Evolutionary conservation across 2,113 vertebrate genomes (phyloP).

Genomic region (Calidris pugnax): DNA sequence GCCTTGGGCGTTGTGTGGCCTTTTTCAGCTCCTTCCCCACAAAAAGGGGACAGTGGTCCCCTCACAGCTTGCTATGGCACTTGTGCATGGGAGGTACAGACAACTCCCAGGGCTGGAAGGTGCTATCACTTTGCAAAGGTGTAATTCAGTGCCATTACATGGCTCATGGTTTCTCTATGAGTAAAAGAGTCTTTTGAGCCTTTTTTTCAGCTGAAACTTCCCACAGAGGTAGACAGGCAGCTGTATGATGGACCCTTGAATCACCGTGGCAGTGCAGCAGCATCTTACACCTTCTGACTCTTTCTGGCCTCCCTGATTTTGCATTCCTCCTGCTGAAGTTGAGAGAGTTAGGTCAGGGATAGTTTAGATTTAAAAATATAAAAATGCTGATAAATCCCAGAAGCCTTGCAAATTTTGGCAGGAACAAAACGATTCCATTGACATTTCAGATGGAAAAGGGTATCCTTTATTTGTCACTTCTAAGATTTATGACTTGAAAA

Average conservation of each 20-base stretch:
- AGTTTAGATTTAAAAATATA: background rate
- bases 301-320: background rate
- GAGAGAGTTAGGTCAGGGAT: background rate
- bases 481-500: background rate
- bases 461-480: background rate
- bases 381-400: background rate
- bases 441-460: background rate
- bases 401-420: background rate
- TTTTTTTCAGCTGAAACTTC: background rate
- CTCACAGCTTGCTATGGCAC: rapidly evolving
- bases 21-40: background rate
- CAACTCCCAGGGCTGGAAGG: background rate
- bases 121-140: background rate
- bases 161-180: rapidly evolving
- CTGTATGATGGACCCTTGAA: background rate
- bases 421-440: background rate
- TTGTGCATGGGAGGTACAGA: background rate
- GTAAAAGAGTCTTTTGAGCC: background rate
- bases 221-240: background rate
- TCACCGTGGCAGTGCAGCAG: background rate
- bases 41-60: background rate
- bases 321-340: background rate
- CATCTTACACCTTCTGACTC: background rate
- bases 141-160: background rate
- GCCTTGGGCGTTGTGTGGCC: rapidly evolving